A percentile compares a stretch with the other conserved stretches of the same genome.
Conservation (phyloP, 2,113 vertebrate genomes). For the Alligator sinensis region DNA sequence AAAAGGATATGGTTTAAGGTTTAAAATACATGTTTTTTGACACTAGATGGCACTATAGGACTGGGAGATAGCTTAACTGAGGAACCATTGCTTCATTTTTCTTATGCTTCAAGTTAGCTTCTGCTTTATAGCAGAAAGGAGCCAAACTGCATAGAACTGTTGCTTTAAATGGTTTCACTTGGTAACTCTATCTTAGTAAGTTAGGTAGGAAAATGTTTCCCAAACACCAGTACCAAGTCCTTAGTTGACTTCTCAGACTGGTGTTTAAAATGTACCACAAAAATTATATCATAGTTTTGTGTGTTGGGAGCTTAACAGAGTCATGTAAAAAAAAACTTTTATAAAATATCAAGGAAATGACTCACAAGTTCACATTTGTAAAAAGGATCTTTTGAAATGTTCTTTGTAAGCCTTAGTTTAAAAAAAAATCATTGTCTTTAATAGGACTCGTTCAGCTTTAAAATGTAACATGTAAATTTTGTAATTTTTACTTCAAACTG, state of each 20-base stretch:
- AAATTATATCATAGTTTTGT: rapidly evolving
- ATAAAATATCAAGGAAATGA: no score
- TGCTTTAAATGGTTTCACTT: neutral
- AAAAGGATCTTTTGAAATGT: rapidly evolving
- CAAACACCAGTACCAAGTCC: rapidly evolving
- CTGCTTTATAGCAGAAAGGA: neutral
- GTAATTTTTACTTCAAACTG: neutral
- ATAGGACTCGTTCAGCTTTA: neutral
- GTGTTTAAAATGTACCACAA: neutral
- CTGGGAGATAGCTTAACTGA: constrained; percentile 43
- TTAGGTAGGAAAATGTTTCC: neutral
- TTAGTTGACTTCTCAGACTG: neutral
- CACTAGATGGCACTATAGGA: constrained; percentile 92
- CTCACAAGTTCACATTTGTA: no score
- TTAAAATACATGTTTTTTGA: neutral
- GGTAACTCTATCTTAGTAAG: neutral
- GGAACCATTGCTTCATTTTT: neutral
- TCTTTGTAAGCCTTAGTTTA: rapidly evolving
- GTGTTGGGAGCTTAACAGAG: neutral
- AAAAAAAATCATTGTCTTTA: neutral
- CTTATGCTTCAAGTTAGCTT: neutral
- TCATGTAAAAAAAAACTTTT: neutral
- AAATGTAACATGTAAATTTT: neutral
- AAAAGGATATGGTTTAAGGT: neutral
- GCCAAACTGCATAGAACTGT: neutral